phyloP scores from a whole-genome alignment of 2,797 vertebrate species.

The Crenichthys baileyi region DNA sequence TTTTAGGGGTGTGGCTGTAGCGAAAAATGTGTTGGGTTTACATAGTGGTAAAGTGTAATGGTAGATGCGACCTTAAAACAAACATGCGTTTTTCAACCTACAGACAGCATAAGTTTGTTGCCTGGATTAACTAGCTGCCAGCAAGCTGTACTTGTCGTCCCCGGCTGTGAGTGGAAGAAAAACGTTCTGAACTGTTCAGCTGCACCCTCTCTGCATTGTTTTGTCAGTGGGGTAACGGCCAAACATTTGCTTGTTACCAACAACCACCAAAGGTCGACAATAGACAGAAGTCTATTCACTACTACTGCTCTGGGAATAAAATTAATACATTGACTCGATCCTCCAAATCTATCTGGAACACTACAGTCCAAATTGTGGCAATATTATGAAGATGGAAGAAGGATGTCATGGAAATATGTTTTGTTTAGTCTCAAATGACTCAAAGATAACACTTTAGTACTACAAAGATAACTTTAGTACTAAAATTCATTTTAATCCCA shows the following conservation, averaged over 20 bases:
- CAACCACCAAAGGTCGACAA: background rate
- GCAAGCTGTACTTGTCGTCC: background rate
- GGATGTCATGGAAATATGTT: background rate
- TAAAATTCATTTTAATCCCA: background rate
- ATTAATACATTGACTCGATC: background rate
- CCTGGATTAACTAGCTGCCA: background rate
- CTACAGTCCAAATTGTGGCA: background rate
- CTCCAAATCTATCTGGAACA: background rate
- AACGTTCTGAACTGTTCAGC: background rate
- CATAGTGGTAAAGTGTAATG: background rate
- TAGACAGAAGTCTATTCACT: background rate
- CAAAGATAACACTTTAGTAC: background rate
- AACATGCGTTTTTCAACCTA: background rate
- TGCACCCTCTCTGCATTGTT: background rate
- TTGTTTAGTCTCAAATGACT: background rate
- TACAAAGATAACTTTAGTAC: background rate
- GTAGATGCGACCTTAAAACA: background rate
- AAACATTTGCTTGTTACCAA: too few relatives aligned
- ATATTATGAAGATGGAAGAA: background rate
- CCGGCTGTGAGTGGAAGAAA: background rate
- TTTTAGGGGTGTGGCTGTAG: background rate
- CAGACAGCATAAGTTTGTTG: background rate
- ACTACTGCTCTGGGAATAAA: background rate
- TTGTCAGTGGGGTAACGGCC: background rate
- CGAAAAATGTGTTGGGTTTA: background rate